Base-by-base conservation (phyloP, 2,797 vertebrate genomes). In the Myripristis jacobus region DNA sequence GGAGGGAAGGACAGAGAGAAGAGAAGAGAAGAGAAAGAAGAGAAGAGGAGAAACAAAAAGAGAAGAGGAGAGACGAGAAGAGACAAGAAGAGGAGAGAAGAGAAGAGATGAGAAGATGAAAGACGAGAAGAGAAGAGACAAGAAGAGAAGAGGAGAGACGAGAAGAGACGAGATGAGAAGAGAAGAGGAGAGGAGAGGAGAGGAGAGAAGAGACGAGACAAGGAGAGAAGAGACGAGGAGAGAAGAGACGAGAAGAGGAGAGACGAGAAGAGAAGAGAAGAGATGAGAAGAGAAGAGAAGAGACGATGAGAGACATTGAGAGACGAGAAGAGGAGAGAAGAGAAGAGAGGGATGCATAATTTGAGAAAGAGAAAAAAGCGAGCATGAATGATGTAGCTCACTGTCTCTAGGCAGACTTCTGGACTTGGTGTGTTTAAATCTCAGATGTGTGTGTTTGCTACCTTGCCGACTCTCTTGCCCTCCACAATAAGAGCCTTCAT, bases 401-500 rank as follows among this genome's bases (percentile, higher is more conserved):
- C 7, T 36, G 34, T 36, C 0, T 36, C 34, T 36, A 8, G 12
- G 34, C 34, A 36, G 34, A 36, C 34, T 10, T 10, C 34, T 36
- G 1, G 2, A 36, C 8, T 1, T 36, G 7, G 8, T 10, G 2
- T 36, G 11, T 36, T 9, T 36, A 8, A 36, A 31, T 9, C 51
- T 16, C 21, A 25, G 0, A 13, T 38, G 1, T 38, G n/a, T 34
- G 0, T 38, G 18, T 56, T 6, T 7, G 1, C 75, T 90, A 98
- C 97, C 96, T 99, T 99, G 70, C 97, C 97, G 0, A 99, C 95
- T 51, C 97, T 91, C 81, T 98, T 99, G 57, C 97, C 97, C 75
- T 99, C 97, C 81, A 98, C 97, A 1, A 97, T 96, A 83, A 98
- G 91, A 12, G 97, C 97, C 89, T 98, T 98, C 97, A 98, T 98